phyloP scores from a whole-genome alignment of 1,140 invertebrate genomes.

The Mycetomoellerius zeteki region DNA sequence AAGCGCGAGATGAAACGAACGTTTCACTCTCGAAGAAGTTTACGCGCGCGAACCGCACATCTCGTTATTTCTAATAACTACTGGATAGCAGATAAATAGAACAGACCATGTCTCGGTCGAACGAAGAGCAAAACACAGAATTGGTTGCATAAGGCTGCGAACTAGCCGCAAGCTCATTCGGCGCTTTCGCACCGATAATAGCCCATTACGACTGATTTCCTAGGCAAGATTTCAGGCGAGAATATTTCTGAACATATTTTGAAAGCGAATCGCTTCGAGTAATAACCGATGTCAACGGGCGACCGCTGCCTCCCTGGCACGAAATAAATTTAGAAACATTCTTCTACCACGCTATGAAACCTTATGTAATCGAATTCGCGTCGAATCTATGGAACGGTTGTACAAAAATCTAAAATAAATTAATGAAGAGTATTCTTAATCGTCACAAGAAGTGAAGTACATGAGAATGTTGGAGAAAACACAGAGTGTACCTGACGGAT shows the following conservation, averaged over 20 bases:
- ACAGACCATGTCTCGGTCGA: constrained; percentile 32
- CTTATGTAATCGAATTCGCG: constrained; percentile 53
- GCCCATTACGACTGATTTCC: constrained; percentile 66
- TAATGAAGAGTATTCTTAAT: neutral
- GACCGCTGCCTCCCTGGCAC: constrained; percentile 64
- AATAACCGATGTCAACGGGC: constrained; percentile 70
- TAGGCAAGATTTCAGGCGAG: constrained; percentile 45
- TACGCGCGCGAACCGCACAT: constrained; percentile 48
- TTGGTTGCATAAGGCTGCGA: constrained; percentile 66
- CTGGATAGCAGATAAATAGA: constrained; percentile 16
- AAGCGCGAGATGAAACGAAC: neutral
- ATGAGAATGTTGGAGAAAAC: neutral
- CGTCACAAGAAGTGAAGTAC: neutral
- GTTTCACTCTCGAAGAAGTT: constrained; percentile 32
- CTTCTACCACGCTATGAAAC: constrained; percentile 53
- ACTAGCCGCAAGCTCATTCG: constrained; percentile 32
- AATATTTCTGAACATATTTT: constrained; percentile 69
- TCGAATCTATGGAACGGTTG: neutral
- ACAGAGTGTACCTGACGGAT: neutral
- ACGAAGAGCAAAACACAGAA: constrained; percentile 52
- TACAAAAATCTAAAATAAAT: neutral
- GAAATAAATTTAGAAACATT: constrained; percentile 74
- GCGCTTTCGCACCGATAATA: constrained; percentile 62
- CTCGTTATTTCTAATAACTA: constrained; percentile 45
- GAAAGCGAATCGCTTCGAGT: constrained; percentile 60